Evolutionary conservation across 1,140 invertebrate species (phyloP).

Genomic region (Eubasilissa regina): DNA sequence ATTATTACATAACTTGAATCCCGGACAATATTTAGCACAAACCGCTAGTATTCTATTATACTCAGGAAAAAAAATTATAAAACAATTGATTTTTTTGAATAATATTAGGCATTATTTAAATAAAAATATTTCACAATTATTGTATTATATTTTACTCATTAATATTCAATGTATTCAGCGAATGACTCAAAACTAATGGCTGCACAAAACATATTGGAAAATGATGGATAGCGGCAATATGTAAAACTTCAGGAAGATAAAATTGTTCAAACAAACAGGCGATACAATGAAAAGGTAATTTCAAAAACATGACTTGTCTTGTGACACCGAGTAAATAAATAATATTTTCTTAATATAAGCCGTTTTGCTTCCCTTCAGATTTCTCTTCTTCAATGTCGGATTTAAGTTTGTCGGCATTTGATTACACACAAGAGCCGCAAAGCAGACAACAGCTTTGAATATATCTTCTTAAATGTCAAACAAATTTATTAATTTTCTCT

Average conservation of each 20-base stretch:
- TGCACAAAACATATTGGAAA: conserved; percentile 19
- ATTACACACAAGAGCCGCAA: conserved; percentile 31
- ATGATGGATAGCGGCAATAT: conserved; percentile 29
- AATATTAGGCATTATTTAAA: too few relatives aligned
- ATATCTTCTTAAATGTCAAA: conserved; percentile 33
- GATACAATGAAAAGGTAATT: neutral
- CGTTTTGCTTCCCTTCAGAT: neutral
- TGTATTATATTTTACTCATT: neutral
- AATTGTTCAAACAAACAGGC: neutral
- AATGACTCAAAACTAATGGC: conserved; percentile 23
- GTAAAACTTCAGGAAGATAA: neutral
- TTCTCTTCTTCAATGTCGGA: neutral
- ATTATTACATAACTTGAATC: too few relatives aligned
- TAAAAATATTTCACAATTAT: too few relatives aligned
- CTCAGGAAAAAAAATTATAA: too few relatives aligned
- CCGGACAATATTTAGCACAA: too few relatives aligned
- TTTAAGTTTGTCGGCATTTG: conserved; percentile 37
- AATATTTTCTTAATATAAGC: neutral
- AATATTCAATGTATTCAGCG: neutral
- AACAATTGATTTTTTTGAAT: too few relatives aligned
- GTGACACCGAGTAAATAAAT: neutral
- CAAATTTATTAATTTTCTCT: conserved; percentile 31
- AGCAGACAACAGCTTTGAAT: conserved; percentile 31
- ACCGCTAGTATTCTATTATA: too few relatives aligned
- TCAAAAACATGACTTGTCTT: neutral